Conservation (phyloP, 2,888 invertebrate genomes). For the Leptinotarsa rubiginosa region DNA sequence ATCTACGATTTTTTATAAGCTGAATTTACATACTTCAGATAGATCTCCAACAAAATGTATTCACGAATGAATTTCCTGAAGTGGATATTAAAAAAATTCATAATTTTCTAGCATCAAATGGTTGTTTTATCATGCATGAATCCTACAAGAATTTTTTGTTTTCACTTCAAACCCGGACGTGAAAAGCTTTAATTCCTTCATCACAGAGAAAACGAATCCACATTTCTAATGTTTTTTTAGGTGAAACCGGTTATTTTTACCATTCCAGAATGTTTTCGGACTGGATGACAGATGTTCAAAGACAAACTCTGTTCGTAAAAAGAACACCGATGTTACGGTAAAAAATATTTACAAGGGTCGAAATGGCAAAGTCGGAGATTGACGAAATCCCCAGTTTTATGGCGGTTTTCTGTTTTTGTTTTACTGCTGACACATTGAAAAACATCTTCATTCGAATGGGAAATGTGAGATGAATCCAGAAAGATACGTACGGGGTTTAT, state of each 20-base stretch:
- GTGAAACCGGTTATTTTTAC: slow-evolving; percentile 15
- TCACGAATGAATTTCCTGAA: not conserved
- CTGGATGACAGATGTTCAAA: slow-evolving; percentile 17
- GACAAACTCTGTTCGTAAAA: slow-evolving; percentile 7
- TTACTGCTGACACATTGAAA: slow-evolving; percentile 38
- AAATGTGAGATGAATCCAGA: not conserved
- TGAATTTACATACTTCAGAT: too few species aligned
- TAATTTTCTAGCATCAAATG: not conserved
- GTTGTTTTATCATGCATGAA: not conserved
- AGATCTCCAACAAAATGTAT: not conserved
- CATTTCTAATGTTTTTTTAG: slow-evolving; percentile 15
- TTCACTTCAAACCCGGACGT: not conserved
- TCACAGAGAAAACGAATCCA: not conserved
- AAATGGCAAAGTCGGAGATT: slow-evolving; percentile 32
- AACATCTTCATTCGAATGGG: slow-evolving; percentile 29
- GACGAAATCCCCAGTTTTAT: slow-evolving; percentile 37
- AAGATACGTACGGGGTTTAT: not conserved
- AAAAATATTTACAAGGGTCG: slow-evolving; percentile 37
- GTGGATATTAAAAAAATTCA: too few species aligned
- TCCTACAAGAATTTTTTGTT: not conserved
- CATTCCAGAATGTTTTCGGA: slow-evolving; percentile 7
- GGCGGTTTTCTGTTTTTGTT: slow-evolving; percentile 38
- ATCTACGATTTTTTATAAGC: too few species aligned
- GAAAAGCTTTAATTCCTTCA: slow-evolving; percentile 16
- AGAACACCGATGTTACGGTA: slow-evolving; percentile 10